Percentiles rank a stretch among this genome's conserved stretches.
phyloP scores from a whole-genome alignment of 2,113 vertebrate species.

The Malurus alboscapulatus region DNA sequence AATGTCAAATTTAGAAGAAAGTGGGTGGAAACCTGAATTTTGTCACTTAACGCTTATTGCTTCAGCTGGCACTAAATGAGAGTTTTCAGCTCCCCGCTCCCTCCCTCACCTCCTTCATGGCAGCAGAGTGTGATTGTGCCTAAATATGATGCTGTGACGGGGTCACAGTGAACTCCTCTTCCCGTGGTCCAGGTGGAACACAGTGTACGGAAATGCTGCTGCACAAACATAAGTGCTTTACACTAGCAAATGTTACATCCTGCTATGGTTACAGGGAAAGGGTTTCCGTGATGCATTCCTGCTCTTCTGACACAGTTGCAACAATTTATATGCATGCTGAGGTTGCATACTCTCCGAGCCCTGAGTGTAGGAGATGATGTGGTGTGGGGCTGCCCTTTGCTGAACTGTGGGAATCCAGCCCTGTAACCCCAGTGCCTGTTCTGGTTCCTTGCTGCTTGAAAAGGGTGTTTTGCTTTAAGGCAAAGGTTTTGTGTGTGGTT shows the following conservation, averaged over 20 bases:
- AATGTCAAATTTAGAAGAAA: constrained; percentile 59
- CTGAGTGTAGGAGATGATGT: not conserved
- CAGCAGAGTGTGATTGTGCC: constrained; percentile 40
- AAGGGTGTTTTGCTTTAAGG: constrained; percentile 21
- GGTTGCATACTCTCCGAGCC: not conserved
- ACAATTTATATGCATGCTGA: constrained; percentile 49
- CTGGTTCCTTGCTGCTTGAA: not conserved
- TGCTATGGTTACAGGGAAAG: constrained; percentile 25
- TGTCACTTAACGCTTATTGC: constrained; percentile 34
- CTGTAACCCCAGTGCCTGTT: not conserved
- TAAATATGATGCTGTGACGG: constrained; percentile 24
- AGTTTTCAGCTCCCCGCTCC: constrained; percentile 17
- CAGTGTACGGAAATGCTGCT: constrained; percentile 18
- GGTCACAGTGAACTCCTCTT: constrained; percentile 40
- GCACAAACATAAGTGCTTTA: constrained; percentile 40
- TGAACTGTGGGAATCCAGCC: fast-evolving
- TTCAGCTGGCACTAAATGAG: constrained; percentile 1
- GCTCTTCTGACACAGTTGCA: constrained; percentile 34
- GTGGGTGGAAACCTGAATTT: constrained; percentile 56
- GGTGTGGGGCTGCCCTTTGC: fast-evolving
- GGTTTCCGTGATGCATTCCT: constrained; percentile 63
- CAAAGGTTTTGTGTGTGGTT: not conserved
- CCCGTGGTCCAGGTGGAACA: constrained; percentile 32
- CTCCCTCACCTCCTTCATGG: constrained; percentile 37
- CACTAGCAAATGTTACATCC: not conserved